Percentiles rank a stretch among this genome's conserved stretches.
Conservation (phyloP, 2,797 vertebrate genomes). For the Monodelphis domestica region DNA sequence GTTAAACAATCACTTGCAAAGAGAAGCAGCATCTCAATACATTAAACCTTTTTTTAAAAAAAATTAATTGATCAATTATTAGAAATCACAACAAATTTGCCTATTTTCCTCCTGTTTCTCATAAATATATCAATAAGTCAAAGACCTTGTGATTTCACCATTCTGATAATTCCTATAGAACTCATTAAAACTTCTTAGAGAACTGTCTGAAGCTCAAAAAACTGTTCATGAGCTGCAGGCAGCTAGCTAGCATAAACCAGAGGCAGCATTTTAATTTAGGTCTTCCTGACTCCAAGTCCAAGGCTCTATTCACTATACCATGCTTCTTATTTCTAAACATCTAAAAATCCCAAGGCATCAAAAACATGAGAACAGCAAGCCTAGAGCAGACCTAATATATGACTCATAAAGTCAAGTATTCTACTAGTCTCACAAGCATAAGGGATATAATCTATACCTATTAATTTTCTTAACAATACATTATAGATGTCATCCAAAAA, state of each 20-base stretch:
- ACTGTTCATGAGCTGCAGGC: neutral
- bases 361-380: neutral
- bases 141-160: neutral
- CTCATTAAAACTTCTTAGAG: neutral
- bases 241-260: neutral
- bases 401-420: neutral
- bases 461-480: neutral
- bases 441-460: neutral
- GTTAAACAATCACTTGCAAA: constrained; percentile 62
- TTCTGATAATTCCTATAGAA: neutral
- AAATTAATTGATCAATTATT: constrained; percentile 5
- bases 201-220: neutral
- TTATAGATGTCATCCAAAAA: neutral
- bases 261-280: neutral
- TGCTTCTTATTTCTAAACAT: neutral
- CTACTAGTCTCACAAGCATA: neutral
- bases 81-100: neutral
- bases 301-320: neutral
- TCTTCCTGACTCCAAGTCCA: neutral
- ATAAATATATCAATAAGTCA: neutral
- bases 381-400: neutral
- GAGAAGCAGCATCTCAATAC: constrained; percentile 38
- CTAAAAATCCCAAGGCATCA: neutral
- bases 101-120: neutral
- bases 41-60: constrained; percentile 40